Evolutionary conservation across 1,140 invertebrate genomes (phyloP).

Genomic region (Chrysomallon squamiferum): DNA sequence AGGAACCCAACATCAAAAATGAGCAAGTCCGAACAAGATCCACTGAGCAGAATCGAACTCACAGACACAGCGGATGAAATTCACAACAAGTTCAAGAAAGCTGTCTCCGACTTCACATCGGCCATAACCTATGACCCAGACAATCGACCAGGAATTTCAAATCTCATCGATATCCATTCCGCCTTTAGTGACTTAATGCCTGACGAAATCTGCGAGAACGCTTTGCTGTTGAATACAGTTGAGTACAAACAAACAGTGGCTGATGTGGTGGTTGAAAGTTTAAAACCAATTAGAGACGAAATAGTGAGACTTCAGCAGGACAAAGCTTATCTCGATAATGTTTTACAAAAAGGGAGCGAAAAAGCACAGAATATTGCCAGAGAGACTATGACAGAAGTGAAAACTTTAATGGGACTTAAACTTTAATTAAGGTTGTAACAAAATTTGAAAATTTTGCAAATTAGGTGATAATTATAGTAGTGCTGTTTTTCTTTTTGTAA

Average conservation of each 20-base stretch:
- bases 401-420: constrained; percentile 62
- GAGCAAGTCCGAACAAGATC: constrained; percentile 92
- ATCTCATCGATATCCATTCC: constrained; percentile 83
- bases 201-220: constrained; percentile 76
- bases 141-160: constrained; percentile 83
- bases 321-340: constrained; percentile 70
- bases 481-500: no score
- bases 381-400: constrained; percentile 75
- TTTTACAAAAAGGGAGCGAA: constrained; percentile 75
- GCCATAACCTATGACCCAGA: constrained; percentile 81
- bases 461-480: no score
- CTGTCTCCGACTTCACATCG: constrained; percentile 89
- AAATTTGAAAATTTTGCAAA: no score
- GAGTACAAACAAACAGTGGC: constrained; percentile 81
- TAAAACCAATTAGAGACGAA: constrained; percentile 76
- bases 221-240: constrained; percentile 74
- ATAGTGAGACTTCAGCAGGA: constrained; percentile 70
- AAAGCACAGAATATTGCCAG: constrained; percentile 75
- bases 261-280: constrained; percentile 75
- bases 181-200: constrained; percentile 72
- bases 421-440: no score
- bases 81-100: constrained; percentile 84
- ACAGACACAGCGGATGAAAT: constrained; percentile 82
- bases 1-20: constrained; percentile 82
- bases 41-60: constrained; percentile 80